Base-by-base conservation (phyloP, 2,888 invertebrate species). In the Leptura quadrifasciata region DNA sequence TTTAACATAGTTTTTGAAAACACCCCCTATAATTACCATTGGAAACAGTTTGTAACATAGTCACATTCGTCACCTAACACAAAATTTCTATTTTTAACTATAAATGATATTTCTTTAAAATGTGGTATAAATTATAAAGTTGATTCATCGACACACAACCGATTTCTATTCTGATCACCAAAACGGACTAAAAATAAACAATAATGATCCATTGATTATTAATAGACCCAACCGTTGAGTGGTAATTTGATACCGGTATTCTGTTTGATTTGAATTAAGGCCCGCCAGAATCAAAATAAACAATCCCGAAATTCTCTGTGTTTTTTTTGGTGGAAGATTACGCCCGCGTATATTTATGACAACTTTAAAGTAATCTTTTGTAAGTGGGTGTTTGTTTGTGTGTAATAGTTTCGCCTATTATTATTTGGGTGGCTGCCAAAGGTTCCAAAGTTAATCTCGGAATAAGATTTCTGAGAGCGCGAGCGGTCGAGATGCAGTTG, bases 381-480 rank as follows among this genome's bases (percentile, higher is more conserved):
- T 27, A 31, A 61, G 74, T 74, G 61, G 74, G 74, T 21, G 68
- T 74, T 68, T 68, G 68, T 74, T 68, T 68, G 67, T 74, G 55
- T 74, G 31, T 35, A 31, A 63, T 52, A 61, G 27, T 61, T 60
- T 54, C 54, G 60, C 60, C 61, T 63, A 68, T 47, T 74, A 24
- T 58, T 35, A 8, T 17, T 52, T 70, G 63, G 60, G 54, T 20
- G 15, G 21, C 0, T 39, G 74, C 68, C 74, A 74, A 21, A 68
- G 5, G 57, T 39, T 68, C 5, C 47, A n/a, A 47, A 47, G 5
- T 47, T 47, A 47, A 47, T 47, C n/a, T 47, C n/a, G n/a, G 39
- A 39, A 39, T 39, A 2, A 15, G 47, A n/a, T 2, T 47, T 47
- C 47, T 47, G 47, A n/a, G n/a, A 5, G 3, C n/a, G 47, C 2